phyloP scores from a whole-genome alignment of 1,140 invertebrate genomes.

The Stratiolaelaps scimitus region DNA sequence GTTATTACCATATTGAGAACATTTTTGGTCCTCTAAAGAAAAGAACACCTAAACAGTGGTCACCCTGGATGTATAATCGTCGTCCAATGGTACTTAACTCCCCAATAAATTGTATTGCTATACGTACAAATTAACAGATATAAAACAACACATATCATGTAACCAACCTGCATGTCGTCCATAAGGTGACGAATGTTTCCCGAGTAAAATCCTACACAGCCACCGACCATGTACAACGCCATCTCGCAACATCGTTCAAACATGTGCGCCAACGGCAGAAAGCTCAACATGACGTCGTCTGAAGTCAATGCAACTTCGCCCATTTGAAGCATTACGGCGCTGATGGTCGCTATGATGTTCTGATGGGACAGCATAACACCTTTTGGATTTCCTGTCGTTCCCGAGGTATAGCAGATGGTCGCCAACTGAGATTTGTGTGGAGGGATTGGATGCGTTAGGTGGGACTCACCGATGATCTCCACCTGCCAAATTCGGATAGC shows the following conservation, averaged over 20 bases:
- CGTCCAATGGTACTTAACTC: too few species aligned
- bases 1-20: too few species aligned
- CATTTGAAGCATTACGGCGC: constrained; percentile 61
- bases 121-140: too few species aligned
- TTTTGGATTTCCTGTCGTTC: constrained; percentile 94
- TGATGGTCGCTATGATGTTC: constrained; percentile 73
- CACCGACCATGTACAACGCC: constrained; percentile 76
- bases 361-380: constrained; percentile 91
- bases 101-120: too few species aligned
- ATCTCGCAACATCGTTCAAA: constrained; percentile 80
- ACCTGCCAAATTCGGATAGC: neutral
- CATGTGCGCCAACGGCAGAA: constrained; percentile 92
- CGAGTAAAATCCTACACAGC: constrained; percentile 78
- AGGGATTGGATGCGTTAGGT: constrained; percentile 58
- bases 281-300: constrained; percentile 74
- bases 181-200: constrained; percentile 77
- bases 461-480: neutral
- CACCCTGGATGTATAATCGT: too few species aligned
- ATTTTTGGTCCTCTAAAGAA: too few species aligned
- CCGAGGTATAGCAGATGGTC: constrained; percentile 91
- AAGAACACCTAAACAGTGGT: too few species aligned
- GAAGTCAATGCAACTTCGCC: constrained; percentile 34
- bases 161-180: constrained; percentile 68
- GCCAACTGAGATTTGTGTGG: constrained; percentile 70
- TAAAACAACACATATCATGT: too few species aligned